These are phyloP conservation scores for Mellivora capensis DNA, from an alignment of 2,113 vertebrate species.

Conservation along the genomic window DNA sequence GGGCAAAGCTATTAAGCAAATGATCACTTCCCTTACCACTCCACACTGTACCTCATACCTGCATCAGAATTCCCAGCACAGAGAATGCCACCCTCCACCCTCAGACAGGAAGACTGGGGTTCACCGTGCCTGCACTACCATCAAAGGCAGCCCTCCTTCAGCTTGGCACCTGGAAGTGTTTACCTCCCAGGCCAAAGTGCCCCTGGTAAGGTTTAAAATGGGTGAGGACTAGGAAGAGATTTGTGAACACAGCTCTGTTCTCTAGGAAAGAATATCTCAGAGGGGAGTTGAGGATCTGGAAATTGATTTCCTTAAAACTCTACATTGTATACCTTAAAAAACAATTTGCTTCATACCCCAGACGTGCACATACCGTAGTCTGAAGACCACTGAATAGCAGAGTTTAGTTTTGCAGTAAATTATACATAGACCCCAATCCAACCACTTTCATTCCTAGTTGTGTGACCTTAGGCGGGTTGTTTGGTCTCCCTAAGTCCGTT, in stretches of 20 bases:
- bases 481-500: neutral
- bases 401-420: neutral
- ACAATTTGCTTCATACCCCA: neutral
- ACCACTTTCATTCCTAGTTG: neutral
- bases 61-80: neutral
- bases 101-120: neutral
- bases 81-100: neutral
- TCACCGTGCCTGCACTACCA: neutral
- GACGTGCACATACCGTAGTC: neutral
- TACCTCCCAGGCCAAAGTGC: neutral
- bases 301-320: neutral
- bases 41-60: too few relatives aligned
- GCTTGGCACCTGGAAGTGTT: neutral
- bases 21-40: fast-evolving
- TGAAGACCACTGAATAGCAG: neutral
- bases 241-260: neutral
- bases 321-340: neutral
- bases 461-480: neutral
- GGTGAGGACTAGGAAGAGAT: neutral
- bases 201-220: neutral
- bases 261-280: neutral
- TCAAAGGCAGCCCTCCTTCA: neutral
- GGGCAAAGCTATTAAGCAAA: neutral
- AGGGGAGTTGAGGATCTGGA: neutral
- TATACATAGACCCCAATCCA: neutral